Percentiles rank a stretch among this genome's conserved stretches.
Evolutionary conservation across 2,113 vertebrate genomes (phyloP).

Genomic region (Onychostruthus taczanowskii): DNA sequence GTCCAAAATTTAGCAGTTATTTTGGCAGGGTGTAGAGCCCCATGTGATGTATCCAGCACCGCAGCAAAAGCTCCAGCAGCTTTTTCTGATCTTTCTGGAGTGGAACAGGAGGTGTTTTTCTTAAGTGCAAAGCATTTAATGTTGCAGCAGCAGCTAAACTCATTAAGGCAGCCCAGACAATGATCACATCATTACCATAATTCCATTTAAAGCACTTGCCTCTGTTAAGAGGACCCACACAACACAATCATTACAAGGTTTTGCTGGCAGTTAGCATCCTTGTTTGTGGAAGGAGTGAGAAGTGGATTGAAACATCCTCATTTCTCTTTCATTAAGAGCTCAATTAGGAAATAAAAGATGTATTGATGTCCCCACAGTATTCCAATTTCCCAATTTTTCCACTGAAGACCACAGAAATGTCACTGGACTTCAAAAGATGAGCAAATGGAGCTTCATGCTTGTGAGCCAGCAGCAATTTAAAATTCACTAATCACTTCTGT

Average conservation of each 20-base stretch:
- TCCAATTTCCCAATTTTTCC: neutral
- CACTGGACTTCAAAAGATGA: neutral
- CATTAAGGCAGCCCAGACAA: conserved; percentile 31
- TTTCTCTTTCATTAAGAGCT: neutral
- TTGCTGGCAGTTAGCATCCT: neutral
- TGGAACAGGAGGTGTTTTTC: conserved; percentile 15
- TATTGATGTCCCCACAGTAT: neutral
- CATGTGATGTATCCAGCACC: neutral
- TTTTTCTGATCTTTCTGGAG: neutral
- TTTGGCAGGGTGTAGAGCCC: neutral
- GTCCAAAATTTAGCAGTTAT: neutral
- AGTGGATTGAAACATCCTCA: neutral
- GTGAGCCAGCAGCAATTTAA: neutral
- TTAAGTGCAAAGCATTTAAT: conserved; percentile 32
- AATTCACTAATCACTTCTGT: neutral
- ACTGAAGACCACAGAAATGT: neutral
- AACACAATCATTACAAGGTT: neutral
- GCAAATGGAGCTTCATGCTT: neutral
- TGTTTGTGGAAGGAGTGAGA: neutral
- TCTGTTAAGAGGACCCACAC: neutral
- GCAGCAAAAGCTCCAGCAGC: neutral
- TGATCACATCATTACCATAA: conserved; percentile 46
- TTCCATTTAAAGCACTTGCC: conserved; percentile 18
- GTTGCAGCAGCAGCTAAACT: neutral
- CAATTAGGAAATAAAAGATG: neutral